Evolutionary conservation across 30 jellyfish, hydroid and myxozoan species (phyloP).

Genomic region (Rhopilema esculentum): DNA sequence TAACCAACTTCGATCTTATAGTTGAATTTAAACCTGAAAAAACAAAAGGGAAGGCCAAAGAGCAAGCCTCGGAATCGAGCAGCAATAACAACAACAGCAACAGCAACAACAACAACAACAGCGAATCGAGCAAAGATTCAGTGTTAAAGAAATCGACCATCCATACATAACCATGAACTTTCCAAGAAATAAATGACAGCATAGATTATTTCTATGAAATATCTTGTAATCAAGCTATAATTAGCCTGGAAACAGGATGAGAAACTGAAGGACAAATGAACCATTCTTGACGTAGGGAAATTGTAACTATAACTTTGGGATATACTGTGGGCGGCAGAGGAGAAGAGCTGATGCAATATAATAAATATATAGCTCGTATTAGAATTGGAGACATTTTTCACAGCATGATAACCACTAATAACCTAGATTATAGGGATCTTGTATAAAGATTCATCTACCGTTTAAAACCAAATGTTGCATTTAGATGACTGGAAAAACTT

Average conservation of each 20-base stretch:
- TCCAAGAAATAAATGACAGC: not conserved
- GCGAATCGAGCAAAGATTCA: slow-evolving; percentile 36
- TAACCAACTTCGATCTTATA: slow-evolving; percentile 10
- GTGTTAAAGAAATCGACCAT: slow-evolving; percentile 36
- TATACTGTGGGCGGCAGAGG: too few relatives aligned
- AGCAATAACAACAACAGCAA: slow-evolving; percentile 31
- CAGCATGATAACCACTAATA: not conserved
- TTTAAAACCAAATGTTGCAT: not conserved
- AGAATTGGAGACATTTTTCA: not conserved
- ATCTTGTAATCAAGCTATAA: not conserved
- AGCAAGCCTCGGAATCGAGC: slow-evolving; percentile 43
- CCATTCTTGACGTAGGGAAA: not conserved
- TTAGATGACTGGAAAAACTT: not conserved
- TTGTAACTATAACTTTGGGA: not conserved
- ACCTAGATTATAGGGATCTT: not conserved
- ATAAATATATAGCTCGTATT: not conserved
- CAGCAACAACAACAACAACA: slow-evolving; percentile 41
- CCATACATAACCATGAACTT: slow-evolving; percentile 3
- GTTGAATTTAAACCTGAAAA: slow-evolving; percentile 24
- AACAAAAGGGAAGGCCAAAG: slow-evolving; percentile 38
- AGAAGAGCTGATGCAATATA: too few relatives aligned
- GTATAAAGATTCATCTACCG: not conserved
- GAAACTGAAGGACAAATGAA: not conserved
- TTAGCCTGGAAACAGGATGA: not conserved
- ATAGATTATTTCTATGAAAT: not conserved